phyloP scores from a whole-genome alignment of 2,797 vertebrate species.

The Urosaurus nigricauda region DNA sequence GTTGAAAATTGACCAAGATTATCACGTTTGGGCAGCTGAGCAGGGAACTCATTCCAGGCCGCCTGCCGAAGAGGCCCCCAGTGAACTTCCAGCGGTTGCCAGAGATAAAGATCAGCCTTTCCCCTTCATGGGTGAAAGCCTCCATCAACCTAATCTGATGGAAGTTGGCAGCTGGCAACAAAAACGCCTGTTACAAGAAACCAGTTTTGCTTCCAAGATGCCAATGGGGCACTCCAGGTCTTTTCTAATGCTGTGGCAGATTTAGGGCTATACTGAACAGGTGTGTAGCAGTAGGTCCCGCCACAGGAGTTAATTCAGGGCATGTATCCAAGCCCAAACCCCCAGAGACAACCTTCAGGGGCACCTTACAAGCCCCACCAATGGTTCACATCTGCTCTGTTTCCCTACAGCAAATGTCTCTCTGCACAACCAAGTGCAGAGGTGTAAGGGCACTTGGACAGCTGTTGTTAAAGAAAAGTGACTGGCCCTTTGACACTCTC shows the following conservation, averaged over 20 bases:
- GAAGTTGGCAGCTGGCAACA: background rate
- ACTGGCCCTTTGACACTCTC: background rate
- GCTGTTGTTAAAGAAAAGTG: background rate
- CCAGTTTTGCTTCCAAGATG: background rate
- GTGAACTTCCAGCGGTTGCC: too few species aligned
- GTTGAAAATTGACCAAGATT: background rate
- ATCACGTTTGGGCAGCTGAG: background rate
- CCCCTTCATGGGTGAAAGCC: constrained; percentile 33
- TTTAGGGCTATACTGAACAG: background rate
- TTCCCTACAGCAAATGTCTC: too few species aligned
- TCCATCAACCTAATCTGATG: constrained; percentile 3
- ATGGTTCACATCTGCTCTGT: too few species aligned
- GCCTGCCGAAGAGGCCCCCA: background rate
- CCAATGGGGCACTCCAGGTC: background rate
- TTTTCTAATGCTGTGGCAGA: background rate
- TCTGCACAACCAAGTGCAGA: background rate
- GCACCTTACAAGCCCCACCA: background rate
- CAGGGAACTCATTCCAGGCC: background rate
- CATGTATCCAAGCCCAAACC: background rate
- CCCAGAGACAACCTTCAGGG: background rate
- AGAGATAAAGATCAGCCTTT: constrained; percentile 27
- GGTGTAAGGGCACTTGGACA: too few species aligned
- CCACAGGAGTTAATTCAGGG: background rate
- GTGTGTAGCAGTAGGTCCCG: accelerated
- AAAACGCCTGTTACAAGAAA: background rate